Percentiles rank a stretch among this genome's conserved stretches.
These are phyloP conservation scores for Axis porcinus DNA, from an alignment of 2,113 vertebrate species.

Conservation along the genomic window DNA sequence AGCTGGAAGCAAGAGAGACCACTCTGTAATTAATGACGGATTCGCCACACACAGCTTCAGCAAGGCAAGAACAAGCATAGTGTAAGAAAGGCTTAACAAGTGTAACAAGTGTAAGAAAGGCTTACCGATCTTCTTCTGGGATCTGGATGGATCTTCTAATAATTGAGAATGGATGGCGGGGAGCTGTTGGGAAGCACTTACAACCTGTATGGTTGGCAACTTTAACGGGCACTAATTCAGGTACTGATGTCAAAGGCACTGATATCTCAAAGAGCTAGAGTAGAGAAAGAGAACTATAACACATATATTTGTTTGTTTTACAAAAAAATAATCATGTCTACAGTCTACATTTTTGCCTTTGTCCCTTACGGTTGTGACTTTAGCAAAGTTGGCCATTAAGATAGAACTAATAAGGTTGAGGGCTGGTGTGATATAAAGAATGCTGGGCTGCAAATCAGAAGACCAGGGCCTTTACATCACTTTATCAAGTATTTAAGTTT, in stretches of 20 bases:
- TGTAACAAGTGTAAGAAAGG: not conserved
- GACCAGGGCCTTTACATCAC: not conserved
- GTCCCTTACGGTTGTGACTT: not conserved
- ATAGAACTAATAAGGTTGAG: not conserved
- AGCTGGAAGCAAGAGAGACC: not conserved
- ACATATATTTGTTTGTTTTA: not conserved
- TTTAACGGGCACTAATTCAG: conserved; percentile 91
- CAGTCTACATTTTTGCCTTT: not conserved
- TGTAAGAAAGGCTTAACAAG: conserved; percentile 72
- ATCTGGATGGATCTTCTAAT: conserved; percentile 83
- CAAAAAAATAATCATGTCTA: not conserved
- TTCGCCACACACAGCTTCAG: not conserved
- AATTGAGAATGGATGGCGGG: conserved; percentile 79
- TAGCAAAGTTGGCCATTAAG: not conserved
- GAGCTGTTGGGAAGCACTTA: conserved; percentile 85
- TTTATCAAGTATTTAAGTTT: not conserved
- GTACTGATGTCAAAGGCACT: conserved; percentile 90
- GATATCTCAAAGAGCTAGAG: conserved; percentile 91
- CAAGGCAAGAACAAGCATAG: not conserved
- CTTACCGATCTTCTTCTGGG: conserved; percentile 82
- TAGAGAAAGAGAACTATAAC: conserved; percentile 29
- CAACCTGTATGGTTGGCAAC: conserved; percentile 96
- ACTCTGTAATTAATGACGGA: not conserved
- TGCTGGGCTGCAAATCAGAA: not conserved
- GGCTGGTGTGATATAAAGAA: not conserved